Evolutionary conservation across 1,140 invertebrate genomes (phyloP), one percentile per base, ranked within the genome.

Genomic region (Thaumatotibia leucotreta): DNA sequence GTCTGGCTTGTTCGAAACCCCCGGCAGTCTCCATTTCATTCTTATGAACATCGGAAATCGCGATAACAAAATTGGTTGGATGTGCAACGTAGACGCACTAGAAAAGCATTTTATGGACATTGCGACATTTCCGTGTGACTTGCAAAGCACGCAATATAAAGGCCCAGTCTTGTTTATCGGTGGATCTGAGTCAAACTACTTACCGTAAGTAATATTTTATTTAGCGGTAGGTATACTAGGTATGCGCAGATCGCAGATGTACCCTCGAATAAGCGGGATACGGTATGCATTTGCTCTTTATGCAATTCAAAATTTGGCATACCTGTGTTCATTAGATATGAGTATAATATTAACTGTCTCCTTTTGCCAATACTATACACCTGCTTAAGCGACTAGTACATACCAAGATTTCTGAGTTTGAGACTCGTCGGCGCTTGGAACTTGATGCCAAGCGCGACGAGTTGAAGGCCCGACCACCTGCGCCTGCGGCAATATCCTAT

Each of bases 81-180:
- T 75, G 24, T 82, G 73, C 63, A 88, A 88, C 66, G 24, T 84
- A 23, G 65, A 82, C 14, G 73, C 72, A 1, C 68, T 88, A 4
- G 74, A 69, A 22, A 58, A 75, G 3, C 52, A 80, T 62, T 80
- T 83, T 62, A 75, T 88, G 9, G 79, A 95, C 33, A 93, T 95
- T 31, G 91, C 92, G 1, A 79, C 77, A 1, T 96, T 95, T 88
- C 94, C 94, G 1, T 35, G 67, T 8, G 72, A 80, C 27, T 69
- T 92, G 27, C 66, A 66, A 11, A 79, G 76, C 4, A 88, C 86
- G 67, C 71, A 69, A 20, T 97, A 92, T 78, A 23, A 80, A 5
- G 94, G 94, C 14, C 93, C 93, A 11, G 94, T 94, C 11, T 80
- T 96, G 0, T 97, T 97, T 82, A 92, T 98, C 66, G 94, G 92